These are phyloP conservation scores for Ommatoiulus sabulosus DNA, from an alignment of 2,888 invertebrate species.

Conservation along the genomic window DNA sequence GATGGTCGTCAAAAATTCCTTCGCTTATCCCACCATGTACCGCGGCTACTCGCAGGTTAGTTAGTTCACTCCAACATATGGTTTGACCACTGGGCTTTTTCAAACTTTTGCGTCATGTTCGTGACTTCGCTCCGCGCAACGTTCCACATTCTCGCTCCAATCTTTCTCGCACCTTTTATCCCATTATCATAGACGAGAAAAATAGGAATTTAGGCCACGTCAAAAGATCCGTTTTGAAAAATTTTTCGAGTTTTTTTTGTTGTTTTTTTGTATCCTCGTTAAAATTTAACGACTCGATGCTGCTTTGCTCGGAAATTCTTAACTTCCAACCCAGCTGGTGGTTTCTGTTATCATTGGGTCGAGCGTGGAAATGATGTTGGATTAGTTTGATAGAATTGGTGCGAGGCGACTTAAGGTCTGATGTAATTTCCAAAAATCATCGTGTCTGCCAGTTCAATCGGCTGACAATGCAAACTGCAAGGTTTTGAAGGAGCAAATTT, in stretches of 20 bases:
- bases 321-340: too few relatives aligned
- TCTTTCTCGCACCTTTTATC: not conserved
- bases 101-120: not conserved
- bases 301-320: not conserved
- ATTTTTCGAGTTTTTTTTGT: not conserved
- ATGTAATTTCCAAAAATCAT: too few relatives aligned
- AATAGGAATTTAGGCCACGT: conserved; percentile 24
- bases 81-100: not conserved
- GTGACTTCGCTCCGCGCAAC: not conserved
- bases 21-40: not conserved
- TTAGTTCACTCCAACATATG: not conserved
- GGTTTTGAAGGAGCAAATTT: too few relatives aligned
- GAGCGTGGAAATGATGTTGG: too few relatives aligned
- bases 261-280: not conserved
- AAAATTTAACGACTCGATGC: not conserved
- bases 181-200: not conserved
- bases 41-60: conserved; percentile 10
- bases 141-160: not conserved
- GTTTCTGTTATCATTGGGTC: too few relatives aligned
- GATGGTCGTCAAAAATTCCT: conserved; percentile 29
- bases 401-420: too few relatives aligned
- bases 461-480: too few relatives aligned
- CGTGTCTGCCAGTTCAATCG: too few relatives aligned
- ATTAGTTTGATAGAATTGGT: too few relatives aligned
- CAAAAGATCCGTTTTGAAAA: not conserved